Base-by-base conservation (phyloP, 2,113 vertebrate genomes). In the Glareola pratincola region DNA sequence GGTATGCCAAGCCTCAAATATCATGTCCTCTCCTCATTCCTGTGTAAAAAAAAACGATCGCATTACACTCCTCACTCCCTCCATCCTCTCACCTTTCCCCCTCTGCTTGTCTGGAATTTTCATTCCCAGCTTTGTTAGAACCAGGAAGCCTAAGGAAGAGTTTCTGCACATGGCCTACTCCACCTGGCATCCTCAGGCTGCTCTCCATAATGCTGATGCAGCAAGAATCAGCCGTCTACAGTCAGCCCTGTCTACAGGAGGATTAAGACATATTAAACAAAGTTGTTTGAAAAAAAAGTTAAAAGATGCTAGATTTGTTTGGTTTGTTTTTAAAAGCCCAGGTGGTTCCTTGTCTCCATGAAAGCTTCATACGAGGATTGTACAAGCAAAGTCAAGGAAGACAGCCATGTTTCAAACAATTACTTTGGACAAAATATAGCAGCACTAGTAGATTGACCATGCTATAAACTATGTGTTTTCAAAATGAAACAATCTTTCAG, bases 401-500 rank as follows among this genome's bases (percentile, higher is more conserved):
- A 96, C 29, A 63, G 78, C 24, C 1, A 88, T 73, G 53, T 94
- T 95, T 94, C 94, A 92, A 85, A 75, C 80, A 91, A 96, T 94
- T 96, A 83, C 71, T 95, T 83, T 63, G 81, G 45, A 91, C 81
- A 97, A 94, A 95, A 85, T 54, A 85, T 92, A 95, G 73, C 45
- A 73, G 63, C 54, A 74, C 57, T 51, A 78, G 69, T 90, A 87
- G 71, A 94, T 47, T 90, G 84, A 41, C 29, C 67, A 57, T 79
- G 62, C 74, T 71, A 85, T 80, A 94, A 95, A 91, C 73, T 57
- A 72, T 79, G 91, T 74, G 91, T 90, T 95, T 91, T 85, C 74
- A 91, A 91, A 94, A 94, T 79, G 77, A 95, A 97, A 96, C 91
- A 90, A 96, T 97, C 77, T 77, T 94, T 97, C 97, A 97, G 47